Conservation (phyloP, 2,113 vertebrate species). For the Uropsilus gracilis region DNA sequence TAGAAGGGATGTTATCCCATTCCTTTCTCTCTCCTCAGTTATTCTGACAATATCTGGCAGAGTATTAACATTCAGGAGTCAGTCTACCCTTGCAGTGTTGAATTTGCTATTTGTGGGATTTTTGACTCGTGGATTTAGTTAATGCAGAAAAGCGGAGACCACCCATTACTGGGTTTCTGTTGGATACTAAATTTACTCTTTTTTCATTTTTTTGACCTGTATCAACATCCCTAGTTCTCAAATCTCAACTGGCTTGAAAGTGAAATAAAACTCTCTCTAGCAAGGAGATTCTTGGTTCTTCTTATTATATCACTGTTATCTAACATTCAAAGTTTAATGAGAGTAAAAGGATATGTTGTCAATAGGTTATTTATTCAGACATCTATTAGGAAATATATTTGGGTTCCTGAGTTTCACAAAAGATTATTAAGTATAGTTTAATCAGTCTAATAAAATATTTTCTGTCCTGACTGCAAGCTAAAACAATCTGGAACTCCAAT, state of each 20-base stretch:
- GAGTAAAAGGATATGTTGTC: neutral
- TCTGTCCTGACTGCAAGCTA: neutral
- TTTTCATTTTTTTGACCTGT: neutral
- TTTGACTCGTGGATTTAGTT: neutral
- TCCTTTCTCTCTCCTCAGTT: neutral
- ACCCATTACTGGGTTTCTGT: rapidly evolving
- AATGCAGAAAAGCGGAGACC: neutral
- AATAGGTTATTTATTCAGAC: neutral
- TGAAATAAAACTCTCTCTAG: neutral
- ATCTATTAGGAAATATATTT: neutral
- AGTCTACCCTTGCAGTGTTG: neutral
- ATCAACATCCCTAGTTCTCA: neutral
- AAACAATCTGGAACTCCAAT: neutral
- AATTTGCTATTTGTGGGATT: neutral
- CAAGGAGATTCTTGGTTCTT: neutral
- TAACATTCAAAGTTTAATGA: neutral
- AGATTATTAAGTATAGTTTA: neutral
- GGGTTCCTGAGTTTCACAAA: neutral
- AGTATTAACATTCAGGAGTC: neutral
- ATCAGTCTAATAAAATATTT: neutral
- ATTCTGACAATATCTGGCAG: neutral
- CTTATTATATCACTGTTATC: neutral
- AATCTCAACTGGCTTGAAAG: neutral
- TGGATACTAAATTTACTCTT: neutral
- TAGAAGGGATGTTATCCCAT: neutral